A percentile compares a stretch with the other conserved stretches of the same genome.
These are phyloP conservation scores for Tragelaphus imberbis DNA, from an alignment of 2,113 vertebrate species.

Conservation along the genomic window DNA sequence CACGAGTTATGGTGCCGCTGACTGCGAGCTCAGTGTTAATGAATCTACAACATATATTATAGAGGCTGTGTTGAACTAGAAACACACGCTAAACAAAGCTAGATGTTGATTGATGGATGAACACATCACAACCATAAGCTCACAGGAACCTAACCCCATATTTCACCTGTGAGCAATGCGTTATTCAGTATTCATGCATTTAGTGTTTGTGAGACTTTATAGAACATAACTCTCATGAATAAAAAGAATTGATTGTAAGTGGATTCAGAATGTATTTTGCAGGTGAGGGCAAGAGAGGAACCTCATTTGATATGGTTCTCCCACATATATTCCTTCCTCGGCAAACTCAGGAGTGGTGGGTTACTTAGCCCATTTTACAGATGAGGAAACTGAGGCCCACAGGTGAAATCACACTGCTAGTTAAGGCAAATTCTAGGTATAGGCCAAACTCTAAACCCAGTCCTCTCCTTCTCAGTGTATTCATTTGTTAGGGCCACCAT, in stretches of 20 bases:
- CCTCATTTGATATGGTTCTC: too few relatives aligned
- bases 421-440: neutral
- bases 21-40: neutral
- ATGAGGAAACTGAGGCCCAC: neutral
- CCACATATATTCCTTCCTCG: neutral
- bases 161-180: accelerated
- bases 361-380: neutral
- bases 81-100: neutral
- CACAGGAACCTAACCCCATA: neutral
- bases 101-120: accelerated
- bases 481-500: accelerated
- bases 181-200: neutral
- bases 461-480: neutral
- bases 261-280: neutral
- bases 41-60: neutral
- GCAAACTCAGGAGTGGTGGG: neutral
- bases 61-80: neutral
- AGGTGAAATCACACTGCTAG: neutral
- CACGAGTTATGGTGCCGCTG: accelerated
- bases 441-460: neutral
- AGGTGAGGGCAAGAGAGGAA: neutral
- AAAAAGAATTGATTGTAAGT: neutral
- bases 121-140: neutral
- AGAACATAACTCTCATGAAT: neutral
- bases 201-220: neutral